Percentiles rank a stretch among this genome's conserved stretches.
Evolutionary conservation across 2,113 vertebrate species (phyloP).

Genomic region (Cygnus atratus): DNA sequence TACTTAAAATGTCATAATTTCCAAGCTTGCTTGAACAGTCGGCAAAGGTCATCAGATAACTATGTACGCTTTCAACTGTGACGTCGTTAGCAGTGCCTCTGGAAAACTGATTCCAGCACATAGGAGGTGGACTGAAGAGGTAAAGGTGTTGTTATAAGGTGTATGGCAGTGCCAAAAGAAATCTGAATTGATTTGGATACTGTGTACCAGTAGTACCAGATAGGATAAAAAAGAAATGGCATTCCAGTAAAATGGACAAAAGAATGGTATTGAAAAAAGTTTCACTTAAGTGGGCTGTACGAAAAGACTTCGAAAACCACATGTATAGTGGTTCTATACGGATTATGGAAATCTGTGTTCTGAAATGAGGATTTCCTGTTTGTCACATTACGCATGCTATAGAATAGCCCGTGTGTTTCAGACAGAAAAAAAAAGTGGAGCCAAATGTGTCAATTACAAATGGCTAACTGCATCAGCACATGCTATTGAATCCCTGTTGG

Average conservation of each 20-base stretch:
- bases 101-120: background rate
- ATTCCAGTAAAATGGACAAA: background rate
- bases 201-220: background rate
- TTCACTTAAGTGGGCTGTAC: background rate
- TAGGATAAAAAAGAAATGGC: background rate
- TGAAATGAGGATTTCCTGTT: background rate
- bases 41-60: background rate
- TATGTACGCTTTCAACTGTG: rapidly evolving
- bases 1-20: background rate
- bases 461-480: background rate
- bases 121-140: background rate
- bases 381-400: background rate
- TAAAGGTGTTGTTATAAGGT: background rate
- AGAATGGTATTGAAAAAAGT: background rate
- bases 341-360: background rate
- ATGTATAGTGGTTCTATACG: background rate
- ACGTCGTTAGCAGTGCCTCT: background rate
- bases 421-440: background rate
- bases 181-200: background rate
- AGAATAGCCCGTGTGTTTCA: background rate
- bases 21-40: background rate
- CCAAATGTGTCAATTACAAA: background rate
- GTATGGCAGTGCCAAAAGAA: background rate
- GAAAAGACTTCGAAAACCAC: background rate
- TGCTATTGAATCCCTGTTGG: background rate